Base-by-base conservation (phyloP, 2,888 invertebrate species). In the Amphimallon solstitiale region DNA sequence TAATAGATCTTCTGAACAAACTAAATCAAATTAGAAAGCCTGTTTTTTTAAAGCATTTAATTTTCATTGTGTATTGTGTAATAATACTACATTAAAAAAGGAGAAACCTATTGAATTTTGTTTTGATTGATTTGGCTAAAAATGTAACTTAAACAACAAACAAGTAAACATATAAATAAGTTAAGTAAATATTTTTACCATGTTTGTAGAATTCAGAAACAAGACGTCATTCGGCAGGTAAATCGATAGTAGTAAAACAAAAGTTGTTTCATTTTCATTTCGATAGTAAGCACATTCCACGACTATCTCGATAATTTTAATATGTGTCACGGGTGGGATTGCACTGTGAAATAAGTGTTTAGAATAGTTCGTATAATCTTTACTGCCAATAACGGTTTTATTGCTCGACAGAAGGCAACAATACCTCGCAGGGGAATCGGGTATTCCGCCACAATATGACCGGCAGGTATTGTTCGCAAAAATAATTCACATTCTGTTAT, bases 381-480 rank as follows among this genome's bases (percentile, higher is more conserved):
- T 63, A 63, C 45, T 63, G 45, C 56, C 66, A 63, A 49, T 63
- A 63, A 67, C 56, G 59, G 56, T 67, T 67, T 66, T 66, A 66
- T 66, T 66, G 49, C 66, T 37, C 54, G 35, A 43, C 14, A 59
- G 56, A 43, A 34, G 56, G 56, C 43, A 59, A 59, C 56, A 59
- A 59, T 59, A 59, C 56, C 56, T 5, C 56, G 43, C 15, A 23
- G 56, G 56, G 54, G 56, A 43, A 59, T 59, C 43, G 56, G 29
- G 43, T 59, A 43, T 43, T 29, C 37, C 38, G 43, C 34, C 5
- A 10, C 34, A 23, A 43, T 43, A 43, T 29, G 38, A 12, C 43
- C 29, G 29, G 43, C 23, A 38, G 46, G 64, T 56, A 64, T 64
- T 64, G 64, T 64, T 64, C 54, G 45, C 46, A 15, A 64, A 64